Base-by-base conservation (phyloP, 2,113 vertebrate genomes). In the Tragelaphus imberbis region DNA sequence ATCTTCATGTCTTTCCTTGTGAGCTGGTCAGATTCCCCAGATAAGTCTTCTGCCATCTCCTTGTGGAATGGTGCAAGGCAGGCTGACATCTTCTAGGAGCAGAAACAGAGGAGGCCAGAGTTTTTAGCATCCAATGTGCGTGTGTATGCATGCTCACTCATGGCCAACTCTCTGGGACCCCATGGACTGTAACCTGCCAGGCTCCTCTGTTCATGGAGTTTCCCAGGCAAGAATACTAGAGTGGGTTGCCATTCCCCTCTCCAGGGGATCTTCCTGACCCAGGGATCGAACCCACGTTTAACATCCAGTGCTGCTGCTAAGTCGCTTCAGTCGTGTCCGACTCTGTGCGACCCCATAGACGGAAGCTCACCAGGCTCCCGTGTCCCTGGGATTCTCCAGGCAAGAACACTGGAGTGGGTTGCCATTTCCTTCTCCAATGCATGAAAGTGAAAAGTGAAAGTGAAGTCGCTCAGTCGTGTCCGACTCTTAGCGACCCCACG, bases 1-100 rank as follows among this genome's bases (percentile, higher is more conserved):
- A 63, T 14, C 23, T 90, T 58, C 65, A 61, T 71, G 44, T 90
- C 36, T 90, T 88, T 92, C 36, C 14, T 77, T n/a, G 47, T 77
- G 59, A 36, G 23, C 44, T 81, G 86, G 13, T 84, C 51, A 33
- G 61, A 63, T 88, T 92, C 19, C 25, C 44, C n/a, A 68, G 56
- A 33, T 33, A 11, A 80, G 19, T 88, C 55, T 84, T 93, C 90
- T 93, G 84, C 23, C 27, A 0, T 13, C 16, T 95, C 55, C 19
- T 86, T 82, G 25, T 44, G 59, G 81, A 51, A 96, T 16, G 11
- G 49, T 16, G 21, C 86, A 90, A 65, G 40, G 55, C 40, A 93
- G 55, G 33, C 53, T 90, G 53, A 27, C 21, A 23, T 65, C 53
- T 90, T 92, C 49, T 40, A 55, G 71, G 23, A 56, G 16, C 14